Evolutionary conservation across 2,113 vertebrate genomes (phyloP).

Genomic region (Chamaea fasciata): DNA sequence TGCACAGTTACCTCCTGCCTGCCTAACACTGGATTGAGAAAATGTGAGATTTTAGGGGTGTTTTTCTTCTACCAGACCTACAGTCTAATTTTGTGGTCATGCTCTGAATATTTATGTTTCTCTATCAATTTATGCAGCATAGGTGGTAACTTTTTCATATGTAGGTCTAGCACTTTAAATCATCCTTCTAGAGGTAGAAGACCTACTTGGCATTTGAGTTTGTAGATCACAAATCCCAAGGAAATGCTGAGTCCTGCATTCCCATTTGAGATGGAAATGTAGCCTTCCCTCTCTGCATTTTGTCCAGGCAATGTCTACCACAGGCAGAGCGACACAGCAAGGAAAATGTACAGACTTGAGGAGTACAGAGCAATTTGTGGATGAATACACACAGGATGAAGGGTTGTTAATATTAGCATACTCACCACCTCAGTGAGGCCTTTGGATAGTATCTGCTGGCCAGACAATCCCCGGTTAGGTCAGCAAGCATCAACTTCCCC

Average conservation of each 20-base stretch:
- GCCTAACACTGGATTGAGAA: background rate
- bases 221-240: background rate
- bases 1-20: background rate
- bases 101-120: background rate
- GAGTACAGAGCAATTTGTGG: background rate
- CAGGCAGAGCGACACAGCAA: background rate
- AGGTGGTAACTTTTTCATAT: background rate
- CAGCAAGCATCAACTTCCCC: background rate
- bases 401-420: background rate
- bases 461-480: background rate
- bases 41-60: accelerated
- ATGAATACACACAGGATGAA: background rate
- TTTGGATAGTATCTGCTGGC: background rate
- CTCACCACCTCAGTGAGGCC: background rate
- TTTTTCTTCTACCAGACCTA: background rate
- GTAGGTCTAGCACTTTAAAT: background rate
- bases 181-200: background rate
- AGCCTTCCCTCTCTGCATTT: background rate
- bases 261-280: background rate
- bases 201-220: background rate
- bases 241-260: background rate
- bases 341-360: background rate
- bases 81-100: background rate
- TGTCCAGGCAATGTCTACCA: background rate
- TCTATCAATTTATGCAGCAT: background rate